These are phyloP conservation scores for Taenioides sp. DNA, from an alignment of 2,797 vertebrate genomes.

Conservation along the genomic window DNA sequence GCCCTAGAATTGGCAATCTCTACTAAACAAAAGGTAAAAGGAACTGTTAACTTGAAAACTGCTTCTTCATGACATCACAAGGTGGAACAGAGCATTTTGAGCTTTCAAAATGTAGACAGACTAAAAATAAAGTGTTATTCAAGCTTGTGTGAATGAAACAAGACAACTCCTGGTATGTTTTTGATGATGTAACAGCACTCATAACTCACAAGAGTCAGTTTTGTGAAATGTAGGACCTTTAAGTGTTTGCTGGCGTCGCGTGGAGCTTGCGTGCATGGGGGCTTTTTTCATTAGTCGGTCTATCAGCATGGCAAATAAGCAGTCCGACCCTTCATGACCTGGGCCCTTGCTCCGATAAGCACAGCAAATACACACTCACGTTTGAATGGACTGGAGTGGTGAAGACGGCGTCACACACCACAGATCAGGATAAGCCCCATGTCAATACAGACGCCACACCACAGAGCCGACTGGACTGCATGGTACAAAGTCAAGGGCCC, in stretches of 20 bases:
- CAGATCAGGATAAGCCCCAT: slow-evolving; percentile 45
- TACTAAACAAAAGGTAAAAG: no score
- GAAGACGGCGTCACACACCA: slow-evolving; percentile 42
- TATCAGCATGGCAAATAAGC: slow-evolving; percentile 67
- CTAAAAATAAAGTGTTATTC: no score
- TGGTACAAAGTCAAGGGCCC: background rate
- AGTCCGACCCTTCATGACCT: slow-evolving; percentile 60
- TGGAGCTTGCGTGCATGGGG: slow-evolving; percentile 36
- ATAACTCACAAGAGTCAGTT: no score
- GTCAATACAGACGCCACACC: slow-evolving; percentile 35
- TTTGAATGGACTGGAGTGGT: slow-evolving; percentile 44
- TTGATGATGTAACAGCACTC: no score
- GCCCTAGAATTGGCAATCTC: no score
- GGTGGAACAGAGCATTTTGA: no score
- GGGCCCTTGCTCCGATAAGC: slow-evolving; percentile 61
- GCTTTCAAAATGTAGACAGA: no score
- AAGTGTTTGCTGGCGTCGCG: slow-evolving; percentile 20
- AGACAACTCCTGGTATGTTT: no score
- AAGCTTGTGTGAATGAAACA: no score
- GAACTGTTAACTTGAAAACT: no score
- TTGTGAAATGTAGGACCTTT: no score
- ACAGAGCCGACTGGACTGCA: slow-evolving; percentile 12
- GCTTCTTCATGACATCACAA: no score
- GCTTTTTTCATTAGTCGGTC: slow-evolving; percentile 62
- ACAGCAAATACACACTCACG: slow-evolving; percentile 61